A percentile compares a stretch with the other conserved stretches of the same genome.
Evolutionary conservation across 2,113 vertebrate species (phyloP).

Genomic region (Grammomys surdaster): DNA sequence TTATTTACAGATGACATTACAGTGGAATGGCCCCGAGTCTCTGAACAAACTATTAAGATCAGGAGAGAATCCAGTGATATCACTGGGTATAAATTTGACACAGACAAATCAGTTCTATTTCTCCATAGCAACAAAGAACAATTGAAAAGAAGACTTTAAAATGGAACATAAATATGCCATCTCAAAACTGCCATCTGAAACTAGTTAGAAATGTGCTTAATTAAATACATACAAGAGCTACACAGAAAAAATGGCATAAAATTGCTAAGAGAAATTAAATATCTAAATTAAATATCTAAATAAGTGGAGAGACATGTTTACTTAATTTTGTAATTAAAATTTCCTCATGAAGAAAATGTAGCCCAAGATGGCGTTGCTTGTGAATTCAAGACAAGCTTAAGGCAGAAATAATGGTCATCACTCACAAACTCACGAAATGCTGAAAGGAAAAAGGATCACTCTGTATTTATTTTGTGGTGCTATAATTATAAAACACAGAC

Average conservation of each 20-base stretch:
- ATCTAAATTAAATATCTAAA: slow-evolving; percentile 12
- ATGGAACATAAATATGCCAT: background rate
- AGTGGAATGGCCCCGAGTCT: background rate
- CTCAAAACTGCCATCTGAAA: background rate
- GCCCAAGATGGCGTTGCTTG: background rate
- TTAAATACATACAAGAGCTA: background rate
- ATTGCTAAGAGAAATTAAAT: slow-evolving; percentile 26
- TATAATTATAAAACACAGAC: background rate
- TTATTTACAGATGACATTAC: background rate
- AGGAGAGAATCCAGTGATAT: background rate
- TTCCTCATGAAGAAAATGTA: background rate
- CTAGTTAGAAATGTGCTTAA: background rate
- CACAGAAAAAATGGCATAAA: background rate
- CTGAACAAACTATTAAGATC: background rate
- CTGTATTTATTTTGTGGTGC: background rate
- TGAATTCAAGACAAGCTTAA: slow-evolving; percentile 43
- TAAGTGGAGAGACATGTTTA: background rate
- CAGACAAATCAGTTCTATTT: background rate
- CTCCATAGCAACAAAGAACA: background rate
- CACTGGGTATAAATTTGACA: background rate
- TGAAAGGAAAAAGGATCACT: background rate
- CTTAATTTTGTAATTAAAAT: background rate
- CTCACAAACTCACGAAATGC: slow-evolving; percentile 9
- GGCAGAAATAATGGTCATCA: background rate
- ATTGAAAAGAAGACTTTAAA: slow-evolving; percentile 34